Base-by-base conservation (phyloP, 2,797 vertebrate genomes). In the Okamejei kenojei region DNA sequence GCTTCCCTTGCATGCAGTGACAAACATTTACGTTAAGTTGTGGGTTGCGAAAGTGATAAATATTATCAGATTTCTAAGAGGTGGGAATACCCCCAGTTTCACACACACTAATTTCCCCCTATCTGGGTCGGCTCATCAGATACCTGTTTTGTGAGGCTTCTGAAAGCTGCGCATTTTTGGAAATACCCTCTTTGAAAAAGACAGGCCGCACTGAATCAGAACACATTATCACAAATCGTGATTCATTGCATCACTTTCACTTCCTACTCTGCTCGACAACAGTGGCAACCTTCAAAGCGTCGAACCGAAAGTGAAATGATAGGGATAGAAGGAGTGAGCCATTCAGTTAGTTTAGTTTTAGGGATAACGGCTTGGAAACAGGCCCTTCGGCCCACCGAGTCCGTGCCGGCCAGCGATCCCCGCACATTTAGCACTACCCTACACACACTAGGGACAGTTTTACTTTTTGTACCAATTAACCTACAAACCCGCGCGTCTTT, bases 21-120 rank as follows among this genome's bases (percentile, higher is more conserved):
- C 35, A 92, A 74, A 58, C 35, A 92, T 92, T 92, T 54, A 74
- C 68, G 88, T 91, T 91, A 74, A 54, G 6, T 76, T 92, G 90
- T 76, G 71, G 38, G 71, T 23, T 92, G 90, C 29, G 71, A 92
- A 92, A 92, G 90, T 92, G 38, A 76, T 35, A 92, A 17, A 92
- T 92, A 92, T 92, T n/a, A n/a, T 92, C 71, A 73, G 65, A 58
- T 92, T 92, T 92, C 26, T 76, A 73, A 26, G 65, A 29, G 8
- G 32, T 74, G 90, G 90, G 90, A 92, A 92, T 92, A 38, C 76
- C 90, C 90, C 90, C 68, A 21, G 35, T 88, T 88, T 88, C 35
- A 65, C 63, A 88, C 84, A 88, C 84, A 65, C 65, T 88, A 65
- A 88, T 88, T 88, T 23, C 84, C 84, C 84, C 84, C 1, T 15